Evolutionary conservation across 2,888 invertebrate species (phyloP).

Genomic region (Agriopis marginaria): DNA sequence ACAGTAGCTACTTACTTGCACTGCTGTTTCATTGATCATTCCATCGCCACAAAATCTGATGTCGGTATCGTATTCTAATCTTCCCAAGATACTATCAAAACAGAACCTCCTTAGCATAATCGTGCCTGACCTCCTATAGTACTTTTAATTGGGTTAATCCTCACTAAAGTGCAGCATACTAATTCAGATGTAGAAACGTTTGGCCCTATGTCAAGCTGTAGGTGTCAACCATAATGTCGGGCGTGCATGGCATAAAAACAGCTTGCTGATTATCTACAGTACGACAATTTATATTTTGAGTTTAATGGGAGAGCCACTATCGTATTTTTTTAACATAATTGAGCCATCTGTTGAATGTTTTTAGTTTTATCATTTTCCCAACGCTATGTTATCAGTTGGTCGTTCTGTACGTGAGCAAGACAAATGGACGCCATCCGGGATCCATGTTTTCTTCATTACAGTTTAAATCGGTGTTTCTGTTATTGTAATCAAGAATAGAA

Average conservation of each 20-base stretch:
- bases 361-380: background rate
- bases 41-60: background rate
- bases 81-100: conserved; percentile 17
- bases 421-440: conserved; percentile 40
- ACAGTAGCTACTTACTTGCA: background rate
- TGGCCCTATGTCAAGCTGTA: conserved; percentile 48
- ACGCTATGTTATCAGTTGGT: background rate
- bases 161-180: conserved; percentile 42
- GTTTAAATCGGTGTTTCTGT: conserved; percentile 1
- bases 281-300: background rate
- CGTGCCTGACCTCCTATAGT: conserved; percentile 39
- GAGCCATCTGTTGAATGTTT: no score
- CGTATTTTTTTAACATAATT: background rate
- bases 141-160: conserved; percentile 45
- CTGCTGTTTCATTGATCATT: background rate
- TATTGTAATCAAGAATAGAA: background rate
- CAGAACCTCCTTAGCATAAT: conserved; percentile 26
- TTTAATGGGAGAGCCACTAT: background rate
- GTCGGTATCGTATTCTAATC: conserved; percentile 14
- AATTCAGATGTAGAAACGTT: conserved; percentile 46
- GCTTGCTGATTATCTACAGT: conserved; percentile 40
- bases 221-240: conserved; percentile 40
- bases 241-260: conserved; percentile 44
- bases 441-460: conserved; percentile 17
- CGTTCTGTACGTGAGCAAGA: conserved; percentile 11